Evolutionary conservation across 2,113 vertebrate species (phyloP).

Genomic region (Ploceus nigricollis): DNA sequence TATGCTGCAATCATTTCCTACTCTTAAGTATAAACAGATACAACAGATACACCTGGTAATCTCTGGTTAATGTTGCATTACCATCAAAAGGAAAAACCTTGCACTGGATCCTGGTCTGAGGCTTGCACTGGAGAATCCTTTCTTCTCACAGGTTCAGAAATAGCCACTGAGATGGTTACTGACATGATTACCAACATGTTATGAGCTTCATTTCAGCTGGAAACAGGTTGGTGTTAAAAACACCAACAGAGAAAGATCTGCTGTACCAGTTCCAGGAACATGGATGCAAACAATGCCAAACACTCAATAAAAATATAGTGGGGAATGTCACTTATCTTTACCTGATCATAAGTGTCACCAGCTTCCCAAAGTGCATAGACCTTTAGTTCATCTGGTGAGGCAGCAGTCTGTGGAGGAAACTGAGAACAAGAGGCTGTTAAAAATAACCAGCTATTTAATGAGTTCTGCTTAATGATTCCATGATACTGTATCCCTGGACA

Average conservation of each 20-base stretch:
- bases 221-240: neutral
- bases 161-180: neutral
- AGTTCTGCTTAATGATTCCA: constrained; percentile 31
- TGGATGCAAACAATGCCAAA: neutral
- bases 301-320: neutral
- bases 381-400: constrained; percentile 92
- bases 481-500: constrained; percentile 3
- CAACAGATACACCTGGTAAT: neutral
- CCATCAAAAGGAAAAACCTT: neutral
- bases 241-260: neutral
- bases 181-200: neutral
- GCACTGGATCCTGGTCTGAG: neutral
- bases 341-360: constrained; percentile 90
- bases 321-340: constrained; percentile 51
- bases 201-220: neutral
- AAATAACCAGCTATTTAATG: constrained; percentile 56
- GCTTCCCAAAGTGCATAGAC: constrained; percentile 95
- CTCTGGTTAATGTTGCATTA: neutral
- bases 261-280: neutral
- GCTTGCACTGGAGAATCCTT: neutral
- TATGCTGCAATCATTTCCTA: neutral
- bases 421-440: constrained; percentile 65
- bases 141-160: neutral
- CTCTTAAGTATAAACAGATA: neutral
- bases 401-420: constrained; percentile 93